These are phyloP conservation scores for Trichonephila clavata DNA, from an alignment of 1,140 invertebrate species.

Conservation along the genomic window DNA sequence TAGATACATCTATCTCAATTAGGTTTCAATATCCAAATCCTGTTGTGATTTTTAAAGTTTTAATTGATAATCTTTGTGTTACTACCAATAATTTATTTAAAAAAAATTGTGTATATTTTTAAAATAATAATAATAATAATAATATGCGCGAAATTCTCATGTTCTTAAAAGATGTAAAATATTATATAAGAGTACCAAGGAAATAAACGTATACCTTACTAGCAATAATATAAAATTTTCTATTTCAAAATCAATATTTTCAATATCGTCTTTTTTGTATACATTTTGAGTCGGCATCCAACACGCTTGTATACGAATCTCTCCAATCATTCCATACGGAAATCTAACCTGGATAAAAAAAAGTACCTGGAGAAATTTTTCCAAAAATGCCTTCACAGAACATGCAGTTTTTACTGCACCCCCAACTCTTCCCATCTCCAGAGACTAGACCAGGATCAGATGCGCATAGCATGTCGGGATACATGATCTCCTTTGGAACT, in stretches of 20 bases:
- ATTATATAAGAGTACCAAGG: too few relatives aligned
- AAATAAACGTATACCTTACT: too few relatives aligned
- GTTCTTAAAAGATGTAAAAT: too few relatives aligned
- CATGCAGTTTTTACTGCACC: constrained; percentile 29
- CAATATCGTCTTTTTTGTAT: not conserved
- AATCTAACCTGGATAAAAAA: not conserved
- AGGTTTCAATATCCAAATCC: too few relatives aligned
- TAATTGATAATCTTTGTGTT: too few relatives aligned
- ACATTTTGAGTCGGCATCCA: not conserved
- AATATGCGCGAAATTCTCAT: too few relatives aligned
- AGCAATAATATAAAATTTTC: too few relatives aligned
- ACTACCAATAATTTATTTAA: too few relatives aligned
- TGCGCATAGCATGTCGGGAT: constrained; percentile 12
- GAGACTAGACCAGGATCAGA: constrained; percentile 12
- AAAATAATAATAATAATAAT: too few relatives aligned
- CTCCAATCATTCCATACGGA: not conserved
- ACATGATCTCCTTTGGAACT: constrained; percentile 41
- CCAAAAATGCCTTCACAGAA: not conserved
- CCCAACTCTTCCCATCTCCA: not conserved
- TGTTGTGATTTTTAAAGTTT: too few relatives aligned
- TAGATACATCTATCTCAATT: too few relatives aligned
- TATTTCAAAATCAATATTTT: not conserved
- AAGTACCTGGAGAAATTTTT: not conserved
- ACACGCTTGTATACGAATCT: not conserved
- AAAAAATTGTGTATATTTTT: too few relatives aligned